A percentile compares a stretch with the other conserved stretches of the same genome.
Conservation (phyloP, 2,888 invertebrate species). For the Hermaeophaga mercurialis region DNA sequence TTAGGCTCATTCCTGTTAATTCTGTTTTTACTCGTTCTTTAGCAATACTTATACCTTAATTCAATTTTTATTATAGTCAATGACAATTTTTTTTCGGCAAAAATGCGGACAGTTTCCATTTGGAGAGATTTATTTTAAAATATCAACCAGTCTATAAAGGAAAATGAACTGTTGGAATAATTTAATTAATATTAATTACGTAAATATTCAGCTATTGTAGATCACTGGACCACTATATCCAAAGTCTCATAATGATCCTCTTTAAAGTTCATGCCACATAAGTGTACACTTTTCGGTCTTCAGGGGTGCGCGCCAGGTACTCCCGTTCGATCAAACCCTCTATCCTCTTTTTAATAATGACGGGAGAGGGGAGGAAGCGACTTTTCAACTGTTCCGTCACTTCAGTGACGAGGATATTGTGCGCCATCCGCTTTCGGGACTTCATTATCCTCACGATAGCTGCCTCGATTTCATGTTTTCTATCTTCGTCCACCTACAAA, state of each 20-base stretch:
- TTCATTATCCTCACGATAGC: constrained; percentile 99
- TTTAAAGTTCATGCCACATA: constrained; percentile 80
- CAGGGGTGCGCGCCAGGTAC: constrained; percentile 95
- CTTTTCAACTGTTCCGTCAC: constrained; percentile 96
- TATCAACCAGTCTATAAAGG: constrained; percentile 7
- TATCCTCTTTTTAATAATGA: constrained; percentile 98
- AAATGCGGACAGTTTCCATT: background rate
- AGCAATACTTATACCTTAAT: too few species aligned
- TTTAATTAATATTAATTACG: constrained; percentile 43
- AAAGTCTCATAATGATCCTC: constrained; percentile 37
- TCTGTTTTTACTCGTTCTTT: too few species aligned
- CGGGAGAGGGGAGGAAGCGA: constrained; percentile 96
- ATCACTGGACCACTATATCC: constrained; percentile 37
- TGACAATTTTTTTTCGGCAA: constrained; percentile 14
- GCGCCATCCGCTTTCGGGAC: constrained; percentile 92
- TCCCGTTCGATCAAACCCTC: constrained; percentile 99
- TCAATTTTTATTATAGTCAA: too few species aligned
- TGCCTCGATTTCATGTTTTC: constrained; percentile 99
- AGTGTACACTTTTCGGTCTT: constrained; percentile 95
- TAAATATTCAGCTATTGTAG: constrained; percentile 43
- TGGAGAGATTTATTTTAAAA: constrained; percentile 1
- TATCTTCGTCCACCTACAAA: constrained; percentile 87
- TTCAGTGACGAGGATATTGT: constrained; percentile 93
- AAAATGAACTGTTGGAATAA: constrained; percentile 38
- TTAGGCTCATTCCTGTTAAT: too few species aligned